Evolutionary conservation across 2,797 vertebrate species (phyloP).

Genomic region (Typhlichthys subterraneus): DNA sequence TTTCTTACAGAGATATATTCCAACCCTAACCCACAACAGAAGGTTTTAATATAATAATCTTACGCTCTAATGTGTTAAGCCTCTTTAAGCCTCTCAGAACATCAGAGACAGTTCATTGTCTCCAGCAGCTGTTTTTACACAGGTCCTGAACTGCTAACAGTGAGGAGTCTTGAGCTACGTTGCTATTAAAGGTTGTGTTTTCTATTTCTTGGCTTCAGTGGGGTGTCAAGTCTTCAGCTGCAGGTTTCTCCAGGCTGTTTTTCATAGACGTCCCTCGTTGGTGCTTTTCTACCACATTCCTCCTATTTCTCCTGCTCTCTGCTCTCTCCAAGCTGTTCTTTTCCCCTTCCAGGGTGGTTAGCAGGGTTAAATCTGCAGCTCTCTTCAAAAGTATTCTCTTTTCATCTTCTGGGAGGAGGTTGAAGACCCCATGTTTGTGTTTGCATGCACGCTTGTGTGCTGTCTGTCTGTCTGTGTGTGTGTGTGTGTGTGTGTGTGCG

Average conservation of each 20-base stretch:
- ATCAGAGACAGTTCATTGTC: conserved; percentile 62
- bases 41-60: too few relatives aligned
- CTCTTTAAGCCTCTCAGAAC: conserved; percentile 51
- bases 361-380: conserved; percentile 43
- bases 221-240: conserved; percentile 58
- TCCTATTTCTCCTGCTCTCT: conserved; percentile 18
- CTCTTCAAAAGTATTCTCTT: conserved; percentile 32
- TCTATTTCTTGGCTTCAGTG: conserved; percentile 53
- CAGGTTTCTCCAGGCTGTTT: conserved; percentile 61
- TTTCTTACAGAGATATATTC: too few relatives aligned
- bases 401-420: conserved; percentile 28
- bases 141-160: conserved; percentile 60
- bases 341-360: conserved; percentile 24
- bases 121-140: conserved; percentile 57
- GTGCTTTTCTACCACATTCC: conserved; percentile 50
- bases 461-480: not conserved
- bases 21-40: too few relatives aligned
- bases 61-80: not conserved
- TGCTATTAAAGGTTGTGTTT: conserved; percentile 47
- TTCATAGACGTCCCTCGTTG: conserved; percentile 63
- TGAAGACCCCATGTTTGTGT: conserved; percentile 18
- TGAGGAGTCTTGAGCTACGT: conserved; percentile 46
- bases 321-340: conserved; percentile 25
- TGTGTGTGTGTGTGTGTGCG: not conserved
- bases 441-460: not conserved